These are phyloP conservation scores for Coreoperca whiteheadi DNA, from an alignment of 2,113 vertebrate genomes.

Conservation along the genomic window DNA sequence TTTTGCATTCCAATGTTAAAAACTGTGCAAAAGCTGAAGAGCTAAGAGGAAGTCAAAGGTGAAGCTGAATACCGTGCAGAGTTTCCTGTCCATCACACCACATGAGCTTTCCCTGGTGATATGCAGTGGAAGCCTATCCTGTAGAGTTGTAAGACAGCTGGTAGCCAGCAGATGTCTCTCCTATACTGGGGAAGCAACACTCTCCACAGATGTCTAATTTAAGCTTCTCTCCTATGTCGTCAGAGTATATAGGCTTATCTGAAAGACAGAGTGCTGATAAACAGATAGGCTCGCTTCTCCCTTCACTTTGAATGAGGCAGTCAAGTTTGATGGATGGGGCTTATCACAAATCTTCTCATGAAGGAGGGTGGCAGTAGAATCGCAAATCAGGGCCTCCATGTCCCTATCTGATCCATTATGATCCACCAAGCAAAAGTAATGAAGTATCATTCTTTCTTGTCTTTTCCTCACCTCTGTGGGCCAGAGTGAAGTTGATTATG, in stretches of 20 bases:
- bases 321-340: conserved; percentile 70
- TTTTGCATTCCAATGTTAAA: not conserved
- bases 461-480: not conserved
- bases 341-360: conserved; percentile 60
- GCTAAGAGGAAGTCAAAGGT: not conserved
- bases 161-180: conserved; percentile 78
- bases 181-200: conserved; percentile 35
- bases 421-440: conserved; percentile 54
- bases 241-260: conserved; percentile 52
- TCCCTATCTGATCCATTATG: conserved; percentile 56
- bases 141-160: conserved; percentile 51
- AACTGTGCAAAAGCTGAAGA: not conserved
- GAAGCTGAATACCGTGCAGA: not conserved
- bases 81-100: not conserved
- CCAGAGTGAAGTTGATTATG: conserved; percentile 45
- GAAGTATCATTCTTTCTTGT: conserved; percentile 28
- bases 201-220: conserved; percentile 26
- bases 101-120: not conserved
- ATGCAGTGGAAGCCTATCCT: not conserved
- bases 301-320: conserved; percentile 57
- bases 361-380: conserved; percentile 52
- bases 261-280: conserved; percentile 57
- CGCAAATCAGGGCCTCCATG: conserved; percentile 51
- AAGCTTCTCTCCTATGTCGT: conserved; percentile 8
- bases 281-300: conserved; percentile 50